A percentile compares a stretch with the other conserved stretches of the same genome.
Evolutionary conservation across 2,888 invertebrate species (phyloP).

Genomic region (Nomada ferruginata): DNA sequence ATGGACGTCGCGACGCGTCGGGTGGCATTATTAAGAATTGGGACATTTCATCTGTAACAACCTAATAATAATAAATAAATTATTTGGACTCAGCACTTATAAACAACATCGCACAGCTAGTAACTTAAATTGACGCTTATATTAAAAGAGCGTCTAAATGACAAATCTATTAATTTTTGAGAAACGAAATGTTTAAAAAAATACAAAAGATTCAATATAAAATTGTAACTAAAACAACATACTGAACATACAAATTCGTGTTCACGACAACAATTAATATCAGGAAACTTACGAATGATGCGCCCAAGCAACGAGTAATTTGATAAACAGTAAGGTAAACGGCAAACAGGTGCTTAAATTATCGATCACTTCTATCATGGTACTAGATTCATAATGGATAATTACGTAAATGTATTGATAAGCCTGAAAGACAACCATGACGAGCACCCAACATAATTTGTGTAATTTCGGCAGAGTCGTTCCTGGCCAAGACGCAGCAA

Average conservation of each 20-base stretch:
- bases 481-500: constrained; percentile 52
- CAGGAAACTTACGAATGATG: constrained; percentile 43
- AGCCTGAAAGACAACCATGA: constrained; percentile 23
- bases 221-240: too few relatives aligned
- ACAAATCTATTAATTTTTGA: too few relatives aligned
- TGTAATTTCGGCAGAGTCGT: constrained; percentile 21
- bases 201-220: too few relatives aligned
- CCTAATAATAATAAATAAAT: too few relatives aligned
- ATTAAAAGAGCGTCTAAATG: too few relatives aligned
- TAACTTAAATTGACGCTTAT: too few relatives aligned
- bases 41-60: too few relatives aligned
- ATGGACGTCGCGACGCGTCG: too few relatives aligned
- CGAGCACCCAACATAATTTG: constrained; percentile 24
- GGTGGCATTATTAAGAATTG: too few relatives aligned
- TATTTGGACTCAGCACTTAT: too few relatives aligned
- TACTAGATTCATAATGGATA: background rate
- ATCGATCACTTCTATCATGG: constrained; percentile 37
- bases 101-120: too few relatives aligned
- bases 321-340: constrained; percentile 39
- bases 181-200: background rate
- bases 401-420: constrained; percentile 56
- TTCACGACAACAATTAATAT: background rate
- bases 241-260: background rate
- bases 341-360: constrained; percentile 36
- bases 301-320: constrained; percentile 37